Evolutionary conservation across 64 coral and sea anemone species (phyloP), one percentile per base, ranked within the genome.

Genomic region (Montipora foliosa): DNA sequence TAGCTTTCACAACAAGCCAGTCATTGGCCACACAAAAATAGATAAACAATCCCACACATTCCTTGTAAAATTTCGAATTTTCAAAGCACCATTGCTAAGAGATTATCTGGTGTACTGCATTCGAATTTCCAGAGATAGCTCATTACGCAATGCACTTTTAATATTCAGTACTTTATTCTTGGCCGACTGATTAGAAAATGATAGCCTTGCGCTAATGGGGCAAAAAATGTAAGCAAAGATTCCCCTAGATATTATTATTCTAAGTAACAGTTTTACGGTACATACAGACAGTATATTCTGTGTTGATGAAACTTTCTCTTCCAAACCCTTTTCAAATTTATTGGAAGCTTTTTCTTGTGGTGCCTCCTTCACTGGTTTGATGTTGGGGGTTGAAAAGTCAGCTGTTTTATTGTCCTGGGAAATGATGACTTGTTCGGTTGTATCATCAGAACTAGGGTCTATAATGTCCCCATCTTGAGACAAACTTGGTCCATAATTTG

Each of bases 261-360:
- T 9, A 15, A 64, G 11, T 13, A 11, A 14, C 13, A 22, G 15
- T 4, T 62, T 59, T 44, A 84, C 61, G 37, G 1, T 37, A 37
- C 37, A n/a, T 84, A 68, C 81, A 14, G 61, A 84, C 17, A 84
- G 61, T 67, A 86, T 51, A 50, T 71, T 64, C 71, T 86, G 66
- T 49, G 66, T 59, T 86, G 64, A 71, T 21, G 82, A 86, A 49
- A 86, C 82, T 86, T 71, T 45, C 17, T 71, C 71, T 8, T 72
- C 82, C 20, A 72, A 46, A 1, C 11, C 53, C 53, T 8, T 47
- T 21, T 86, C 45, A 72, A 86, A 71, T 69, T 62, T 49, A 86
- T 71, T 46, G 50, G 82, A 64, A 51, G 62, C 20, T 22, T 72
- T 22, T 46, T 86, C 66, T 70, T 86, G 82, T 8, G 44, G 12